Base-by-base conservation (phyloP, 2,113 vertebrate genomes). In the Microtus richardsoni region DNA sequence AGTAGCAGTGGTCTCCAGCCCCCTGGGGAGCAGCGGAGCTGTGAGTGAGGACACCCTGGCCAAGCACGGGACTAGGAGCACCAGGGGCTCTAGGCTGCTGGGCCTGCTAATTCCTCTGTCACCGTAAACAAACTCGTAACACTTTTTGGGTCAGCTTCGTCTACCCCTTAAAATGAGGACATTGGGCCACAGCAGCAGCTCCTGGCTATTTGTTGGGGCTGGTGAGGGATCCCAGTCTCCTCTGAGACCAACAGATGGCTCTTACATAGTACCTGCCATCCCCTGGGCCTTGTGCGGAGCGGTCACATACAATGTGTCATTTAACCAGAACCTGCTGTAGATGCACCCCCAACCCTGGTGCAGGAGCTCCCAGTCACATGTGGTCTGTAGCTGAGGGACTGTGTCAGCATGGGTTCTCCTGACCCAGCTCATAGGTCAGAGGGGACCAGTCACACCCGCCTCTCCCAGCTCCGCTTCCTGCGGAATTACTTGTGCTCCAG, bases 1-100 rank as follows among this genome's bases (percentile, higher is more conserved):
- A 99, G 98, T 99, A 99, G 98, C 99, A 99, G 98, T 99, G 99
- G 96, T 99, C 99, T 60, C 99, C 99, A 0, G 98, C 91, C 0
- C 99, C 99, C 99, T 99, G 98, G 14, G 85, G 88, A 92, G 80
- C 7, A 64, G 75, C n/a, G 0, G 0, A 7, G 19, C 2, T 8
- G 4, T 73, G 36, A 93, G 9, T 2, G 8, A 21, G 26, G 54
- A 8, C 14, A 0, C 58, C 86, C 7, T 4, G 4, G 7, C 41
- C 74, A 2, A 3, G 77, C 44, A 3, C 0, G 4, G 26, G 54
- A 41, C 39, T 26, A 1, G 36, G 22, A 7, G 11, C 24, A 21
- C 52, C 78, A 21, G 79, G 9, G 0, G 4, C 6, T 91, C 58
- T 28, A 16, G 26, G 52, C 62, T 13, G 33, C 58, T 10, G 70